phyloP scores from a whole-genome alignment of 2,888 invertebrate species.

The Cheilosia vernalis region DNA sequence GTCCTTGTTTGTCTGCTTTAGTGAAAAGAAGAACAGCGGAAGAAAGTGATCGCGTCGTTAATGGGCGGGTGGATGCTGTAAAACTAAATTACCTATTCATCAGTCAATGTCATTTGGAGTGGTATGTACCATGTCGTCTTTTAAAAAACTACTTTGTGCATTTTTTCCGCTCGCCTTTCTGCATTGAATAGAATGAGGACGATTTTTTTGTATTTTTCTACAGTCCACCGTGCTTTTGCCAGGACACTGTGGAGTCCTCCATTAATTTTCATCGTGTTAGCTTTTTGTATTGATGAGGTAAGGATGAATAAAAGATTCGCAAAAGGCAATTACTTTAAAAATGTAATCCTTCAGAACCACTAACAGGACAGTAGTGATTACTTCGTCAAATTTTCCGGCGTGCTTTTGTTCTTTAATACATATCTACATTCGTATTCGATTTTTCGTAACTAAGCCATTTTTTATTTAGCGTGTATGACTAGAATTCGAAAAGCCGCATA shows the following conservation, averaged over 20 bases:
- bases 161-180: slow-evolving; percentile 28
- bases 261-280: slow-evolving; percentile 32
- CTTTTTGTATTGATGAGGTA: not conserved
- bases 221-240: slow-evolving; percentile 52
- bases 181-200: slow-evolving; percentile 27
- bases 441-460: too few relatives aligned
- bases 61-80: slow-evolving; percentile 45
- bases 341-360: too few relatives aligned
- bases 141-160: slow-evolving; percentile 54
- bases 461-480: too few relatives aligned
- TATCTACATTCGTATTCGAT: too few relatives aligned
- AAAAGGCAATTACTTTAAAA: too few relatives aligned
- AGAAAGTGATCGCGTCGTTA: slow-evolving; percentile 51
- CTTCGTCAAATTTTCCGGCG: too few relatives aligned
- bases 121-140: slow-evolving; percentile 42
- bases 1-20: slow-evolving; percentile 50
- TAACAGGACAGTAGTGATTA: too few relatives aligned
- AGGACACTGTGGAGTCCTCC: slow-evolving; percentile 14
- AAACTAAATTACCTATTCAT: slow-evolving; percentile 72
- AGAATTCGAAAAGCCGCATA: too few relatives aligned
- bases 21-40: slow-evolving; percentile 53
- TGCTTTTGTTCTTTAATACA: too few relatives aligned
- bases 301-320: too few relatives aligned
- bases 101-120: slow-evolving; percentile 73
- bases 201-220: slow-evolving; percentile 13